Evolutionary conservation across 2,888 invertebrate species (phyloP).

Genomic region (Ophraella communa): DNA sequence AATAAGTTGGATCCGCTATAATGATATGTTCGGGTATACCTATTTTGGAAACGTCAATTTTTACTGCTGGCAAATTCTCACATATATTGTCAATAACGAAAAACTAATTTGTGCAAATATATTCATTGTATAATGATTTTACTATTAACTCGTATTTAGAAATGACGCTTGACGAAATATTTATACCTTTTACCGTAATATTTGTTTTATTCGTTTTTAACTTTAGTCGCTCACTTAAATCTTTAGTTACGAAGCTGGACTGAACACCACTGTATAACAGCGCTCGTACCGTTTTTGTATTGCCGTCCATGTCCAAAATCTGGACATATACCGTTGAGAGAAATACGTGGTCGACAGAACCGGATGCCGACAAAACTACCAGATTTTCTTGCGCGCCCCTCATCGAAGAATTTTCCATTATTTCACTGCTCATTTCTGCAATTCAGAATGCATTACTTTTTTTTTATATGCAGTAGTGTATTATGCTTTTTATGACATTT

Average conservation of each 20-base stretch:
- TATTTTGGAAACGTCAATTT: background rate
- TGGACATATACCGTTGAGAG: background rate
- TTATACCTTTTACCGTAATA: background rate
- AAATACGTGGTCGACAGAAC: background rate
- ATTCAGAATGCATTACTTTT: background rate
- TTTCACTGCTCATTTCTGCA: background rate
- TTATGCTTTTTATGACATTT: background rate
- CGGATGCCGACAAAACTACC: background rate
- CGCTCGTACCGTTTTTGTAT: background rate
- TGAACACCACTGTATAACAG: slow-evolving; percentile 1
- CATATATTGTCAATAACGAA: background rate
- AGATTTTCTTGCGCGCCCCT: background rate
- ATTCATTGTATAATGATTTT: background rate
- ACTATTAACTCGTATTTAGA: slow-evolving; percentile 2
- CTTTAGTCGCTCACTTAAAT: background rate
- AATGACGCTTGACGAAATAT: background rate
- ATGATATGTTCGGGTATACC: background rate
- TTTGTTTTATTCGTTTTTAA: background rate
- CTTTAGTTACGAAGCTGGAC: slow-evolving; percentile 1
- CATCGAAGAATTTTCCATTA: background rate
- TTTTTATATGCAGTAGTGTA: background rate
- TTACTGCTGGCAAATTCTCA: background rate
- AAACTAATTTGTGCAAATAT: too few species aligned
- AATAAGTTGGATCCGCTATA: background rate
- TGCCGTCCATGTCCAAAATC: background rate